Conservation (phyloP, 1,140 invertebrate species). For the Drosophila sechellia region DNA sequence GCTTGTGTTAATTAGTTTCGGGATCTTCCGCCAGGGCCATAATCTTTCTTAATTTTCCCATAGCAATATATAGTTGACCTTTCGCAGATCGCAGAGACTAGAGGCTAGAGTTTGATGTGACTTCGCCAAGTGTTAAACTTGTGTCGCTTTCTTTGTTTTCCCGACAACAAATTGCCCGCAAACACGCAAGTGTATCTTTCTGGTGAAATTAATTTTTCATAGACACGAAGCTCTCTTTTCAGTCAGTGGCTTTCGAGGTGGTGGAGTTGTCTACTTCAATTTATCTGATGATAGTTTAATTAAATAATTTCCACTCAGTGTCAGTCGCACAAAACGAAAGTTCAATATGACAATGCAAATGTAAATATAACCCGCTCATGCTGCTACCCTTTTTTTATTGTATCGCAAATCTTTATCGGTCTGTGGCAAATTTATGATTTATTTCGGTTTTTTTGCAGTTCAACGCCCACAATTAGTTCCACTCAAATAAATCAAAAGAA, state of each 20-base stretch:
- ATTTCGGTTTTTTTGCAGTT: conserved; percentile 70
- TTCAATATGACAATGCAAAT: conserved; percentile 57
- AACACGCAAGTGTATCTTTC: conserved; percentile 60
- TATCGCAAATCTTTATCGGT: conserved; percentile 42
- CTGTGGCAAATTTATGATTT: conserved; percentile 46
- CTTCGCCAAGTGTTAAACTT: conserved; percentile 74
- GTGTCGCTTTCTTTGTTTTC: conserved; percentile 61
- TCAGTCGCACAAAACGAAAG: conserved; percentile 27
- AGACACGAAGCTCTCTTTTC: conserved; percentile 60
- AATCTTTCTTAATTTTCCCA: conserved; percentile 16
- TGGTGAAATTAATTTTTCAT: conserved; percentile 69
- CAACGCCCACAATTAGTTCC: conserved; percentile 82
- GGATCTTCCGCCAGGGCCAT: conserved; percentile 1
- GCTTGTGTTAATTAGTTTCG: conserved; percentile 79
- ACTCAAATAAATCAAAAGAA: conserved; percentile 82
- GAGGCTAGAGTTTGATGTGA: conserved; percentile 34
- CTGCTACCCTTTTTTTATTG: conserved; percentile 11
- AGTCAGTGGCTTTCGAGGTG: conserved; percentile 10
- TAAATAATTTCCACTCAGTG: conserved; percentile 67
- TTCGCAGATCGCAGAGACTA: background rate
- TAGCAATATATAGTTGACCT: conserved; percentile 23
- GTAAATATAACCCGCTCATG: conserved; percentile 19
- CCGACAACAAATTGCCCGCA: conserved; percentile 62
- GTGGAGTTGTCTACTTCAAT: conserved; percentile 17
- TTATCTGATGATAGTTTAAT: conserved; percentile 69